A percentile compares a stretch with the other conserved stretches of the same genome.
Conservation (phyloP, 2,113 vertebrate species). For the Picathartes gymnocephalus region DNA sequence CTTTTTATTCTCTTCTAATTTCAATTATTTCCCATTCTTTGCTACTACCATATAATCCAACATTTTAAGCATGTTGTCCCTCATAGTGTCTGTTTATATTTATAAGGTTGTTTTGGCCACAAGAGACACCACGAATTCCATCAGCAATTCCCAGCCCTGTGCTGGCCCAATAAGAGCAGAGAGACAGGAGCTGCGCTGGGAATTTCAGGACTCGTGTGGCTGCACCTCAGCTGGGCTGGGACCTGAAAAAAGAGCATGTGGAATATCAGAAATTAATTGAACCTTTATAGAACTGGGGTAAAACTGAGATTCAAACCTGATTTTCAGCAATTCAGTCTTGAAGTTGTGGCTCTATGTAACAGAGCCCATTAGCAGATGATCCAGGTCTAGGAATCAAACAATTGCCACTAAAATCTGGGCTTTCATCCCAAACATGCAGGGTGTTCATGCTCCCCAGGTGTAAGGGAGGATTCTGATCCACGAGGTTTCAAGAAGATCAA, state of each 20-base stretch:
- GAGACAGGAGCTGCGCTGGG: not conserved
- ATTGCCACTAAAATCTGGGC: not conserved
- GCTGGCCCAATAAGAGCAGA: not conserved
- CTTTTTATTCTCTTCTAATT: not conserved
- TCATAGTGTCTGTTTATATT: not conserved
- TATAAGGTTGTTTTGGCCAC: conserved; percentile 12
- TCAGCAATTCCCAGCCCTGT: not conserved
- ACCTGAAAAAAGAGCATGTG: rapidly evolving
- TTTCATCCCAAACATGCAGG: rapidly evolving
- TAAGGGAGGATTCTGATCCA: not conserved
- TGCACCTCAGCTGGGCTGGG: not conserved
- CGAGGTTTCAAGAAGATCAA: rapidly evolving
- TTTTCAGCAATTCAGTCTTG: not conserved
- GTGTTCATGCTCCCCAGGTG: not conserved
- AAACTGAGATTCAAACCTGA: not conserved
- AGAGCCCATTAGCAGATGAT: rapidly evolving
- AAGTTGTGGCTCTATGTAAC: not conserved
- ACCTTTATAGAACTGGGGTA: not conserved
- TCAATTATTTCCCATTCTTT: not conserved
- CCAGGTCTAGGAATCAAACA: not conserved
- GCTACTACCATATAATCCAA: not conserved
- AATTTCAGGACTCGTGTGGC: not conserved
- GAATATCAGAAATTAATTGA: not conserved
- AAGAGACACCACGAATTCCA: not conserved
- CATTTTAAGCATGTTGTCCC: not conserved